These are phyloP conservation scores for Dipodomys spectabilis DNA, from an alignment of 2,113 vertebrate genomes.

Conservation along the genomic window DNA sequence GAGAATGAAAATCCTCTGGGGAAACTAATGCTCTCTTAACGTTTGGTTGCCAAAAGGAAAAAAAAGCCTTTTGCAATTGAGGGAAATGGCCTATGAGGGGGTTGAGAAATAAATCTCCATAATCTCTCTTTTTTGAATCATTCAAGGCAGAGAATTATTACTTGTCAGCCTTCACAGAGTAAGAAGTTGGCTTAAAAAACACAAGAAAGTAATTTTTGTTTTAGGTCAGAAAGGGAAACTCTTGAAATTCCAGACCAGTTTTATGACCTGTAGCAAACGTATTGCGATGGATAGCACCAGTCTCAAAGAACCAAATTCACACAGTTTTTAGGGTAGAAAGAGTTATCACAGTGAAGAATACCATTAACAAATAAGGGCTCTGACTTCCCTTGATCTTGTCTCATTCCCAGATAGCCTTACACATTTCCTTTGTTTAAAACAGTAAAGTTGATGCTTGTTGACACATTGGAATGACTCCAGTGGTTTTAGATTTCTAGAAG, in stretches of 20 bases:
- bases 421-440: not conserved
- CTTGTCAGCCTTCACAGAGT: not conserved
- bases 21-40: not conserved
- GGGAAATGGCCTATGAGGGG: not conserved
- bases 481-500: slow-evolving; percentile 44
- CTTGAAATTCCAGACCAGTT: slow-evolving; percentile 65
- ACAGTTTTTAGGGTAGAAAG: slow-evolving; percentile 20
- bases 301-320: slow-evolving; percentile 20
- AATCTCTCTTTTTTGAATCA: not conserved
- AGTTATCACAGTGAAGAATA: slow-evolving; percentile 20
- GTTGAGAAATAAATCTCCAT: not conserved
- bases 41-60: not conserved
- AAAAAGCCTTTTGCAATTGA: not conserved
- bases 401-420: not conserved
- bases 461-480: not conserved
- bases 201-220: not conserved
- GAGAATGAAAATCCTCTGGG: not conserved
- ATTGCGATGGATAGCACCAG: not conserved
- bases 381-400: not conserved
- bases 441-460: slow-evolving; percentile 50
- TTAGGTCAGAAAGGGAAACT: not conserved
- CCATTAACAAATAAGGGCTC: slow-evolving; percentile 13
- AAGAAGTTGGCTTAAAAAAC: not conserved
- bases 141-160: not conserved
- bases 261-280: slow-evolving; percentile 47